Evolutionary conservation across 2,888 invertebrate species (phyloP).

Genomic region (Ellobium chinense): DNA sequence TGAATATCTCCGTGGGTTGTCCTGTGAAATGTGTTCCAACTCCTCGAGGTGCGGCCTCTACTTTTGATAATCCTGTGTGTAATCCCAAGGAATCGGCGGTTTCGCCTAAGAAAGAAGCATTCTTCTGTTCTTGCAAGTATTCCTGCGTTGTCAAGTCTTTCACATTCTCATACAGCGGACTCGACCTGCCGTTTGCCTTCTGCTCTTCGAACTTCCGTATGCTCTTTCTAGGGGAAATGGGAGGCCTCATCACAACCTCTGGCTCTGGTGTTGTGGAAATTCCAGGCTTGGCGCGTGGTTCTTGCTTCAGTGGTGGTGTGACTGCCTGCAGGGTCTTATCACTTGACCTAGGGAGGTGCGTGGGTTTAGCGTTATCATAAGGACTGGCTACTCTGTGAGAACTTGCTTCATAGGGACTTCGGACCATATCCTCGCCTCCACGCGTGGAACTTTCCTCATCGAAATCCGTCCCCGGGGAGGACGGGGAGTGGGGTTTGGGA

Average conservation of each 20-base stretch:
- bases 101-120: neutral
- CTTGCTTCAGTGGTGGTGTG: neutral
- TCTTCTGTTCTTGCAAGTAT: constrained; percentile 32
- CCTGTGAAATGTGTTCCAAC: neutral
- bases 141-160: constrained; percentile 32
- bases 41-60: neutral
- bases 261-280: neutral
- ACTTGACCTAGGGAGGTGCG: constrained; percentile 1
- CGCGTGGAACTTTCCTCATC: constrained; percentile 52
- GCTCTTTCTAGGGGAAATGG: constrained; percentile 41
- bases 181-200: neutral
- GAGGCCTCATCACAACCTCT: constrained; percentile 11
- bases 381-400: constrained; percentile 13
- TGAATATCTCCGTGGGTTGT: constrained; percentile 25
- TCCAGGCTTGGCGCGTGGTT: neutral
- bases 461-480: constrained; percentile 68
- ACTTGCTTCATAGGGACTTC: neutral
- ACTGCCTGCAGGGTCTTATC: neutral
- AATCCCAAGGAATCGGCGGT: neutral
- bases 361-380: constrained; percentile 15
- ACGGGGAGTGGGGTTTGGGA: constrained; percentile 75
- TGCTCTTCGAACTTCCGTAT: constrained; percentile 24
- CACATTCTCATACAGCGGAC: constrained; percentile 38
- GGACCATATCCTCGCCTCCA: neutral
- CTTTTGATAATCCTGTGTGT: neutral